These are phyloP conservation scores for Tokudaia tokunoshimensis DNA, from an alignment of 2,797 vertebrate genomes.

Conservation along the genomic window DNA sequence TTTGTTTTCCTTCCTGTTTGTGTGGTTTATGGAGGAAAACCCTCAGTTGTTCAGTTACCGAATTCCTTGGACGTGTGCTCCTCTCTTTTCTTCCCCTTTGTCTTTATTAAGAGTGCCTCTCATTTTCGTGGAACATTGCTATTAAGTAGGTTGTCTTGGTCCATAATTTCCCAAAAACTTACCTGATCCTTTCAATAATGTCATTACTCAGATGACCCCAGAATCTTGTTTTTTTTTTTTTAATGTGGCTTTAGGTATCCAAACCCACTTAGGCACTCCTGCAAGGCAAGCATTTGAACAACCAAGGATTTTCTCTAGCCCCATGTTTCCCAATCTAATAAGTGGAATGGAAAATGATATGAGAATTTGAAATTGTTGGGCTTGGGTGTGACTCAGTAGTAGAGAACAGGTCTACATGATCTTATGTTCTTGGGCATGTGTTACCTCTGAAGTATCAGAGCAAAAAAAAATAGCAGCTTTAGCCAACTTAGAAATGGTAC, in stretches of 20 bases:
- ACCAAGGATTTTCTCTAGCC: background rate
- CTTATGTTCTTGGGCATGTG: background rate
- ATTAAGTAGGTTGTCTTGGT: background rate
- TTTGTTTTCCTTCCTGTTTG: background rate
- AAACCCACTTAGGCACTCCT: background rate
- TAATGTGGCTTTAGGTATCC: background rate
- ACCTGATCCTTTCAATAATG: too few relatives aligned
- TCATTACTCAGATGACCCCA: background rate
- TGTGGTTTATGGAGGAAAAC: background rate
- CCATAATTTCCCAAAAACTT: background rate
- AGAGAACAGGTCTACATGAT: too few relatives aligned
- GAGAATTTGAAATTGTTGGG: background rate
- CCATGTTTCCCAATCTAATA: too few relatives aligned
- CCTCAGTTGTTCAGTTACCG: accelerated
- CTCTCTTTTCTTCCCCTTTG: background rate
- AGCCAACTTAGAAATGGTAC: background rate
- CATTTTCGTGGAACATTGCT: background rate
- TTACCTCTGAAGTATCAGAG: background rate
- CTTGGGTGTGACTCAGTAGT: background rate
- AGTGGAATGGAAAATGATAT: background rate
- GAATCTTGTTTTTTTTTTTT: background rate
- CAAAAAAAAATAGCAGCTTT: background rate
- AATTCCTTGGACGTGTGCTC: background rate
- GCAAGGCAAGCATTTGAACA: background rate
- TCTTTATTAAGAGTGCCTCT: background rate